Evolutionary conservation across 2,113 vertebrate species (phyloP).

Genomic region (Cinclus mexicanus): DNA sequence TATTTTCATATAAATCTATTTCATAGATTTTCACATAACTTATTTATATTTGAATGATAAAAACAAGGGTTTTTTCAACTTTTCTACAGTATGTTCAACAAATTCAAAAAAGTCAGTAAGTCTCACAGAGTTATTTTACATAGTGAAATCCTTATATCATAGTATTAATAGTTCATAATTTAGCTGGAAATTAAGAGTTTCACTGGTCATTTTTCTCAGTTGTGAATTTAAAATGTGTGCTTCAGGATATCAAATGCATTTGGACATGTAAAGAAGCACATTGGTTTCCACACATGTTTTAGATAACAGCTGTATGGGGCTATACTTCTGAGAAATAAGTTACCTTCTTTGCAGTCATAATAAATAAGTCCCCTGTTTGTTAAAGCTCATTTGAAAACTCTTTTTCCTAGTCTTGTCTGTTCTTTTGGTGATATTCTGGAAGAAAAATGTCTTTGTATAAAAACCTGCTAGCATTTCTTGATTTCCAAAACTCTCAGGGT

Average conservation of each 20-base stretch:
- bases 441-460: background rate
- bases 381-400: background rate
- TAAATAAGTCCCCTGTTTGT: background rate
- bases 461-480: background rate
- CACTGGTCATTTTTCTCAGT: background rate
- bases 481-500: background rate
- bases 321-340: background rate
- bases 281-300: background rate
- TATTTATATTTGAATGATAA: background rate
- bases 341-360: background rate
- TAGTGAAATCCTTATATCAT: background rate
- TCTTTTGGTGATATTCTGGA: background rate
- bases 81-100: background rate
- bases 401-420: background rate
- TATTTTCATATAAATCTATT: too few species aligned
- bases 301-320: background rate
- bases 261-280: background rate
- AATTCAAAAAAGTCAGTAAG: background rate
- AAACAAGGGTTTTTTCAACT: background rate
- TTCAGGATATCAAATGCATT: background rate
- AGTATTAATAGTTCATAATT: background rate
- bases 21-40: background rate
- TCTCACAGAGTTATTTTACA: background rate
- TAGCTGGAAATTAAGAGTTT: background rate
- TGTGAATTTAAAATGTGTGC: background rate